Percentiles rank a stretch among this genome's conserved stretches.
Conservation (phyloP, 1,140 invertebrate genomes). For the Orius laevigatus region DNA sequence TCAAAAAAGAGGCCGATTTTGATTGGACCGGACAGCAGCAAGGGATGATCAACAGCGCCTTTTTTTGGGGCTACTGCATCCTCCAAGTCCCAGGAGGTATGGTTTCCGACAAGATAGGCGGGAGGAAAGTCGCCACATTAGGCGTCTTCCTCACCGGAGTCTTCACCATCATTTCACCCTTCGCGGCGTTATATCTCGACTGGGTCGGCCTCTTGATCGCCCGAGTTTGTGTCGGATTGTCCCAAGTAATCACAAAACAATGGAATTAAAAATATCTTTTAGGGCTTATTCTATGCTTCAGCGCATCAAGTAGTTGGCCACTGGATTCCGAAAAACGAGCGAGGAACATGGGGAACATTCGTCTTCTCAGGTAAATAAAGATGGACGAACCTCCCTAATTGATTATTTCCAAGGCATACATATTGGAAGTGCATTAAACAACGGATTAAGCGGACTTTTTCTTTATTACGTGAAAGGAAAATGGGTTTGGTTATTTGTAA, state of each 20-base stretch:
- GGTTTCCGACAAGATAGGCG: constrained; percentile 34
- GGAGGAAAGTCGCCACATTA: constrained; percentile 24
- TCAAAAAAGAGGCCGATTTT: constrained; percentile 25
- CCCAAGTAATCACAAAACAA: constrained; percentile 26
- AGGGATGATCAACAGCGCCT: constrained; percentile 34
- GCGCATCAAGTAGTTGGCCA: constrained; percentile 50
- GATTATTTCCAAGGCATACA: constrained; percentile 23
- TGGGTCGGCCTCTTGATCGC: constrained; percentile 40
- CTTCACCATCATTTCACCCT: constrained; percentile 27
- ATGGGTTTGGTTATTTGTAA: constrained; percentile 37
- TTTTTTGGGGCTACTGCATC: constrained; percentile 41
- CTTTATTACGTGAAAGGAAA: constrained; percentile 24
- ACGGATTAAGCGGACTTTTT: constrained; percentile 29
- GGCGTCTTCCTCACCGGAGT: constrained; percentile 31
- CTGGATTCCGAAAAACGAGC: constrained; percentile 55
- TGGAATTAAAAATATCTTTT: neutral
- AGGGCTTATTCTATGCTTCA: constrained; percentile 55
- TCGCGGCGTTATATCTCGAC: constrained; percentile 23
- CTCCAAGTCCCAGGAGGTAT: constrained; percentile 41
- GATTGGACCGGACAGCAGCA: constrained; percentile 42
- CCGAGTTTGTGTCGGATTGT: constrained; percentile 46
- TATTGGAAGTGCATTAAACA: constrained; percentile 31
- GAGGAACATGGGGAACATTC: constrained; percentile 50
- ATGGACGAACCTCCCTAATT: neutral
- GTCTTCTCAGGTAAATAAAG: constrained; percentile 29